These are phyloP conservation scores for Chaitophorus viminalis DNA, from an alignment of 2,888 invertebrate genomes.

Conservation along the genomic window DNA sequence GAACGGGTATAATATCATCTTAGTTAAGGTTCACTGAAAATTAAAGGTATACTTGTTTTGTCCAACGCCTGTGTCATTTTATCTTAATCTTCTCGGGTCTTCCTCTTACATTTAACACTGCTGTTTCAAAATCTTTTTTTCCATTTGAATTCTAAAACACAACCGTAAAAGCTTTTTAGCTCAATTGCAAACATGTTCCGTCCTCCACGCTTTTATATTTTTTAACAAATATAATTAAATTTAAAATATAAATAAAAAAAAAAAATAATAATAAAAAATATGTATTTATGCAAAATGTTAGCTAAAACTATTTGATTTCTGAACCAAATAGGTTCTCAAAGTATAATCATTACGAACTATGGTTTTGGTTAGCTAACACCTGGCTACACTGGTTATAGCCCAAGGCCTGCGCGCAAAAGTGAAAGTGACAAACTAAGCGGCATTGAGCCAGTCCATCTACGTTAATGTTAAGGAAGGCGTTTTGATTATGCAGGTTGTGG, in stretches of 20 bases:
- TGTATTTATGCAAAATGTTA: constrained; percentile 30
- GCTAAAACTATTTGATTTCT: background rate
- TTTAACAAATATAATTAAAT: constrained; percentile 1
- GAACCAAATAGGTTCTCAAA: constrained; percentile 19
- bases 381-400: constrained; percentile 61
- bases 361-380: constrained; percentile 61
- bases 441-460: constrained; percentile 62
- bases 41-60: constrained; percentile 54
- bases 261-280: background rate
- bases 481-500: constrained; percentile 60
- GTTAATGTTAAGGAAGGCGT: constrained; percentile 62
- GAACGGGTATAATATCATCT: constrained; percentile 23
- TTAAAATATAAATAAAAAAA: background rate
- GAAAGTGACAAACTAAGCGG: constrained; percentile 60
- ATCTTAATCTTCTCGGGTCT: constrained; percentile 39
- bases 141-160: constrained; percentile 56
- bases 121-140: constrained; percentile 41
- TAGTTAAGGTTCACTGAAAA: constrained; percentile 27
- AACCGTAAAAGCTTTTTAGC: constrained; percentile 50
- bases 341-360: constrained; percentile 56
- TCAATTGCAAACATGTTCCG: constrained; percentile 9
- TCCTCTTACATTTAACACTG: constrained; percentile 45
- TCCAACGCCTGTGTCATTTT: constrained; percentile 58
- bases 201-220: background rate
- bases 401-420: constrained; percentile 60